Percentiles rank a stretch among this genome's conserved stretches.
Evolutionary conservation across 2,797 vertebrate species (phyloP).

Genomic region (Sphaeramia orbicularis): DNA sequence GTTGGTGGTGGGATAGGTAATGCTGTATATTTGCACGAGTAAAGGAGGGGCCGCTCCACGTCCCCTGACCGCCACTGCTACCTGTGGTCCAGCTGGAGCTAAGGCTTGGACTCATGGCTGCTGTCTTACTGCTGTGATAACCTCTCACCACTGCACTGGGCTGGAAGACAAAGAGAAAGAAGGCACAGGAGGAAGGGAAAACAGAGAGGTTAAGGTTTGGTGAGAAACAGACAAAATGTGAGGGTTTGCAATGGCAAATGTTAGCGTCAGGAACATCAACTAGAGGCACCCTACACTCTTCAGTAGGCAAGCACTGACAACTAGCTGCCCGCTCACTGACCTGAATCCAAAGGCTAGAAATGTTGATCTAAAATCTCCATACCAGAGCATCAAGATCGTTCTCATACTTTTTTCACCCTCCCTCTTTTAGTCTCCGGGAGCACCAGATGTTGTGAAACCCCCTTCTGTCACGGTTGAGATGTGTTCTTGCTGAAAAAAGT

Average conservation of each 20-base stretch:
- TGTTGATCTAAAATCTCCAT: conserved; percentile 61
- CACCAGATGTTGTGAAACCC: conserved; percentile 77
- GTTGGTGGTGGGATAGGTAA: conserved; percentile 61
- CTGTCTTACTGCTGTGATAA: conserved; percentile 86
- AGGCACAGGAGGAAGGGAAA: neutral
- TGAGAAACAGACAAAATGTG: conserved; percentile 16
- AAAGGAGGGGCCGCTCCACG: conserved; percentile 85
- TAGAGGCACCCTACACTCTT: conserved; percentile 13
- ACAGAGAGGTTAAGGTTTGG: conserved; percentile 16
- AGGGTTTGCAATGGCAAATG: conserved; percentile 44
- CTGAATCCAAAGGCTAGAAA: conserved; percentile 50
- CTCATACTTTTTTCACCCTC: conserved; percentile 62
- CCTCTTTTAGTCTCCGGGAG: conserved; percentile 19
- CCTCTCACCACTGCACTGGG: conserved; percentile 87
- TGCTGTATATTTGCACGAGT: conserved; percentile 82
- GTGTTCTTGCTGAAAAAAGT: conserved; percentile 71
- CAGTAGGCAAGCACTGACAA: conserved; percentile 55
- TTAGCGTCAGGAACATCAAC: conserved; percentile 46
- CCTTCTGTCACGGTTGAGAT: conserved; percentile 72
- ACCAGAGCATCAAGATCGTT: conserved; percentile 65
- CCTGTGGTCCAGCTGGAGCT: conserved; percentile 86
- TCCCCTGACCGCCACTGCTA: conserved; percentile 68
- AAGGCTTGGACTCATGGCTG: conserved; percentile 85
- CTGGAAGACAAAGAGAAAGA: conserved; percentile 65
- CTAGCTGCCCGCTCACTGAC: conserved; percentile 66